Evolutionary conservation across 2,113 vertebrate species (phyloP), one percentile per base, ranked within the genome.

Genomic region (Sinocyclocheilus grahami): DNA sequence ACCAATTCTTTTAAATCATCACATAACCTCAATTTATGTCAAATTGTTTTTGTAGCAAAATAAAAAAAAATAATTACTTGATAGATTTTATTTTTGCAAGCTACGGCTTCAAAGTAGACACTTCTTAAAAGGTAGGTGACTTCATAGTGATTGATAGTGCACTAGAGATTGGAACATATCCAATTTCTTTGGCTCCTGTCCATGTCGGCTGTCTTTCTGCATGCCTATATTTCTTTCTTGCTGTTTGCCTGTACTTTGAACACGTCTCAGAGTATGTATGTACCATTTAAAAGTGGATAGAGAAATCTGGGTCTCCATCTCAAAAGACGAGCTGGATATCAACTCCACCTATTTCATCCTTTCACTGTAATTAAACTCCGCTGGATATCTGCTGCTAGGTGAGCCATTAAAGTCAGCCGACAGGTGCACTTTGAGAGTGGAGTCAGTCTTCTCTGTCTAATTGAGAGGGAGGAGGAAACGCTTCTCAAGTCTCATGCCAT

Each of bases 361-460:
- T 69, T 83, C 67, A 83, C 30, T 83, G 82, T 83, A 83, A 83
- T 83, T 83, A 60, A 83, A 74, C 82, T 74, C 67, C 1, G 69
- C 33, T 60, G 69, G 82, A 74, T 83, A 53, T 83, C 51, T 24
- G 69, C 48, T 55, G 51, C 67, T 72, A 37, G 48, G 67, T 83
- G 82, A 83, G 82, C 67, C 82, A 83, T 83, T 74, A 39, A 72
- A 74, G 82, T 83, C 82, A 74, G 82, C 69, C 22, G 18, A 67
- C 82, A 83, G 67, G 82, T 83, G 82, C 65, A 55, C 48, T 83
- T 58, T 74, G 62, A 33, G 80, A 53, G 3, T 71, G 79, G 63
- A 78, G 60, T 76, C 72, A 76, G 58, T 84, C 82, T 83, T 84
- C 46, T 42, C 48, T 77, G 20, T 74, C 82, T 83, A 74, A 83